Base-by-base conservation (phyloP, 2,797 vertebrate species). In the Argentina silus region DNA sequence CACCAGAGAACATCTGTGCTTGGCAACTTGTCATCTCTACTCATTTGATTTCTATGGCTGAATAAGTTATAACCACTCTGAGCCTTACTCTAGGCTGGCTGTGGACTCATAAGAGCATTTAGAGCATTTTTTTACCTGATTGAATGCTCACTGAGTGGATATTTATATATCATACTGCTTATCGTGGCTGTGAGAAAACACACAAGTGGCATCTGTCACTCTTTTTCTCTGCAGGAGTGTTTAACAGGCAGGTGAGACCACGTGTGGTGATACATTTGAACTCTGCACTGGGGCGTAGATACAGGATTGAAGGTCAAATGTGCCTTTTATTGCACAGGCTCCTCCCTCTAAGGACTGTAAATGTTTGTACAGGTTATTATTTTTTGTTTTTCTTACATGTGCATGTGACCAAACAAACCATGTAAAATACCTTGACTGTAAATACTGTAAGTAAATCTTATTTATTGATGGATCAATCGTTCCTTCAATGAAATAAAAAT, bases 361-460 rank as follows among this genome's bases (percentile, higher is more conserved):
- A 91, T 89, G 75, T 88, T 74, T 94, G 89, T 92, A 93, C 77
- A 91, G 80, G 62, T 79, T 19, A 27, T 63, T 1, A 27, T 79
- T 82, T 57, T 71, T 62, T 69, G 60, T 21, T 57, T 60, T 73
- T 86, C 85, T 77, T 80, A 90, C 79, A 73, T 70, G 79, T 93
- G 90, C 91, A 91, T 92, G 92, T 83, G 83, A 88, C 75, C 81
- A 88, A 90, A 79, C 66, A 36, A 36, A 83, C 80, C 75, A 81
- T 93, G 90, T 93, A 92, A 87, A 84, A 90, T 86, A 87, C 78
- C 62, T 65, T 77, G 71, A 76, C 73, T 94, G 93, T 94, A 93
- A 87, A 93, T 92, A 91, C 70, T 93, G 91, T 94, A 92, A 89
- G 78, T 88, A 87, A 77, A 82, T 82, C 85, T 83, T 93, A 94